Evolutionary conservation across 2,113 vertebrate species (phyloP), one percentile per base, ranked within the genome.

Genomic region (Dicaeum eximium): DNA sequence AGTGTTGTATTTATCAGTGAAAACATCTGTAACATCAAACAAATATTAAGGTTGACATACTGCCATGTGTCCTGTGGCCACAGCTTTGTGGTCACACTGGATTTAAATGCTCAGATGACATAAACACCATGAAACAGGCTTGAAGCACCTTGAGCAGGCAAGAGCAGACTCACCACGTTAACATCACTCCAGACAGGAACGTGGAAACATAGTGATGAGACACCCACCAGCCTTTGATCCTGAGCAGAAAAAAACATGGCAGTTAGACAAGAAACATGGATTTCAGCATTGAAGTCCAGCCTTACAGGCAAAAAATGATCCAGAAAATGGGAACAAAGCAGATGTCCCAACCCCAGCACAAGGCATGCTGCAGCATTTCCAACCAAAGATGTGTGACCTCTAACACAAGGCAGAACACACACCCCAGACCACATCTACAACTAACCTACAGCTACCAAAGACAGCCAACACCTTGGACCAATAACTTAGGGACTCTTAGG

Each of bases 161-260:
- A 42, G 12, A 64, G 28, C 67, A 15, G 28, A 97, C 98, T 99
- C 96, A 99, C 99, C 99, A 99, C 4, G 99, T 99, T 82, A 99
- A 97, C 99, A 99, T 99, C 17, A 99, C 99, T 42, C 99, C 99
- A 11, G 99, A 99, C 87, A 99, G 98, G 95, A 99, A 99, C 0
- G 99, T 99, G 67, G 99, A 99, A 20, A 99, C 99, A 0, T 99
- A 99, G 95, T 99, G 99, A 95, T 99, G 99, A 60, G 98, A 99
- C 77, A 99, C 99, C 99, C 99, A 99, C 99, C 99, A 99, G 67
- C 99, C 99, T 98, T 99, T 99, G 94, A 99, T 99, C 95, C 99
- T 98, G 72, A 75, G 91, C 57, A 93, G 53, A 67, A 86, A 40
- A 44, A 96, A 74, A 48, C 2, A 9, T 3, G 7, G 33, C 56